phyloP scores from a whole-genome alignment of 53 echinoderm and acorn worm species.

The Holothuria leucospilota region DNA sequence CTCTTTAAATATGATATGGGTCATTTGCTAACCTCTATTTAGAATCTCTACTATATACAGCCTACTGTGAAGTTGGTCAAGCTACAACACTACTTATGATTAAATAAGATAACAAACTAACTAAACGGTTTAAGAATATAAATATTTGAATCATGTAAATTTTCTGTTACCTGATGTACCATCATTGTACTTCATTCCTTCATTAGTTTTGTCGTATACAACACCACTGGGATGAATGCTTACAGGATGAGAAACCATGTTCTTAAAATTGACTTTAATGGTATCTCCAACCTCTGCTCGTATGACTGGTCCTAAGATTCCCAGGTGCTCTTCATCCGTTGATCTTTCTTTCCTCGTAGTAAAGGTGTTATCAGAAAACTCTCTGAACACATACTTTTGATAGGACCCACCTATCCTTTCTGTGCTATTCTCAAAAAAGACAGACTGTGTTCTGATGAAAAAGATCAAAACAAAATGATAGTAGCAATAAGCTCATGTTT shows the following conservation, averaged over 20 bases:
- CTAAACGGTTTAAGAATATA: too few species aligned
- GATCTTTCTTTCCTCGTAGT: constrained; percentile 25
- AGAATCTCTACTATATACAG: too few species aligned
- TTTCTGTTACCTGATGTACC: constrained; percentile 56
- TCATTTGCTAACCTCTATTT: too few species aligned
- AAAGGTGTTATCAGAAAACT: constrained; percentile 66
- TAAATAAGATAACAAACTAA: too few species aligned
- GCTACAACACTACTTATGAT: too few species aligned
- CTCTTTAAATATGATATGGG: too few species aligned
- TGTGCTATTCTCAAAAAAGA: constrained; percentile 66
- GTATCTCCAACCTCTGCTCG: constrained; percentile 88
- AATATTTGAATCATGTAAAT: too few species aligned
- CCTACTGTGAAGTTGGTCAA: too few species aligned
- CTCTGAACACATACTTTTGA: constrained; percentile 67
- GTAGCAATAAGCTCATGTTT: too few species aligned
- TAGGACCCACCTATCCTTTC: constrained; percentile 71
- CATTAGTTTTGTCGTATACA: constrained; percentile 75
- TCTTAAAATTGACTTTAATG: constrained; percentile 81
- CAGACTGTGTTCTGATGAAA: neutral
- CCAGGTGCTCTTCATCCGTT: constrained; percentile 66
- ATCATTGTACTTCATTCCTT: constrained; percentile 76
- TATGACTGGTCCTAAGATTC: constrained; percentile 87
- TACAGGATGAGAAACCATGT: constrained; percentile 59
- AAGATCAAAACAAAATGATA: too few species aligned
- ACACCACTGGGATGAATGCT: constrained; percentile 84